Conservation (phyloP, 1,140 invertebrate species). For the Argopecten irradians region DNA sequence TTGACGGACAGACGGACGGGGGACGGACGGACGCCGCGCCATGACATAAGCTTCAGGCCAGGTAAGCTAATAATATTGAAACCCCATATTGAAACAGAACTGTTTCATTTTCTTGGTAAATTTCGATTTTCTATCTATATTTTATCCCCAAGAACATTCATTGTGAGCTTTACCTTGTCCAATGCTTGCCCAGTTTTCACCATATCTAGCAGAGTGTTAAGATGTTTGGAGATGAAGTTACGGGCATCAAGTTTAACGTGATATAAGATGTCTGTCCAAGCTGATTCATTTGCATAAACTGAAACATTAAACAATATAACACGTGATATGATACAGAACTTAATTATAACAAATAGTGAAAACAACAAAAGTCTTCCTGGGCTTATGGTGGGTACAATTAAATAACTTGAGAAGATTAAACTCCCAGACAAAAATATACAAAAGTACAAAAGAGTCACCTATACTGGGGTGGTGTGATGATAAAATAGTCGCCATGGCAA, state of each 20-base stretch:
- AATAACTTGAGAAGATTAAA: too few species aligned
- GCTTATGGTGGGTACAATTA: too few species aligned
- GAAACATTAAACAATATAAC: slow-evolving; percentile 38
- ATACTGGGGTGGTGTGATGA: slow-evolving; percentile 73
- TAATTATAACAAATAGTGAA: not conserved
- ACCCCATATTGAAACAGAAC: too few species aligned
- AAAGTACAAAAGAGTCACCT: slow-evolving; percentile 53
- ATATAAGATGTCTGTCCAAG: slow-evolving; percentile 72
- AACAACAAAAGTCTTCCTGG: too few species aligned
- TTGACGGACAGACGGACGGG: too few species aligned
- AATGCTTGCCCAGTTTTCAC: slow-evolving; percentile 54
- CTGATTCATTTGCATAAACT: slow-evolving; percentile 63
- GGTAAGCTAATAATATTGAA: too few species aligned
- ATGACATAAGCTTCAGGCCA: too few species aligned
- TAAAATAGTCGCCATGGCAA: slow-evolving; percentile 68
- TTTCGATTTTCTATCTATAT: too few species aligned
- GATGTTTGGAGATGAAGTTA: slow-evolving; percentile 62
- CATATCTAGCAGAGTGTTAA: slow-evolving; percentile 53
- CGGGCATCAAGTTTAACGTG: slow-evolving; percentile 64
- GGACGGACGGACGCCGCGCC: too few species aligned
- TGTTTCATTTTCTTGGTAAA: too few species aligned
- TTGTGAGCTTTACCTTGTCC: slow-evolving; percentile 45
- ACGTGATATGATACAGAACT: not conserved
- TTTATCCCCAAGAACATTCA: not conserved
- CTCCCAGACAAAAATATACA: too few species aligned